Evolutionary conservation across 2,797 vertebrate genomes (phyloP).

Genomic region (Pogoniulus pusillus): DNA sequence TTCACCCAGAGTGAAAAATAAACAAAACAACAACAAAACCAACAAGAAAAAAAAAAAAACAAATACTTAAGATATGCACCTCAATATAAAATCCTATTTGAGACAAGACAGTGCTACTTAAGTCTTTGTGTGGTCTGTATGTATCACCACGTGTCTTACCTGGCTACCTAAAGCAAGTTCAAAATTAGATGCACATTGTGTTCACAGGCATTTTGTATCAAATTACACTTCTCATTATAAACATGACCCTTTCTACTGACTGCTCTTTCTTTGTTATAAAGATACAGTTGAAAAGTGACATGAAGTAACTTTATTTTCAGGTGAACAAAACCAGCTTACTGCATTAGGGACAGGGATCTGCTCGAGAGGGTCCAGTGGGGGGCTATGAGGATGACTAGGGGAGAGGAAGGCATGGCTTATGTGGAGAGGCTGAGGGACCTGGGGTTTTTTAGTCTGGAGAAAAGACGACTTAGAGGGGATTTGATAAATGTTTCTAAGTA

Average conservation of each 20-base stretch:
- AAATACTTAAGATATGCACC: not conserved
- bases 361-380: too few relatives aligned
- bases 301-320: not conserved
- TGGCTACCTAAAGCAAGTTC: not conserved
- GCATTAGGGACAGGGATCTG: too few relatives aligned
- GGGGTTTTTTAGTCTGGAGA: too few relatives aligned
- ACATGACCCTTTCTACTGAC: not conserved
- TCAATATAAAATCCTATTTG: not conserved
- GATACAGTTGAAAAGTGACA: not conserved
- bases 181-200: not conserved
- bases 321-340: not conserved
- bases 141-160: not conserved
- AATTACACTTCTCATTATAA: not conserved
- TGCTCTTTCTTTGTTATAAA: not conserved
- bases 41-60: too few relatives aligned
- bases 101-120: not conserved
- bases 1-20: not conserved
- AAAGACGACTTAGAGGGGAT: too few relatives aligned
- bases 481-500: too few relatives aligned
- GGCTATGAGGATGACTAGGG: too few relatives aligned
- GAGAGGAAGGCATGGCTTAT: too few relatives aligned
- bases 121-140: not conserved
- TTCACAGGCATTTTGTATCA: not conserved
- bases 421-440: too few relatives aligned
- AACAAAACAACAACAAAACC: too few relatives aligned